Evolutionary conservation across 2,888 invertebrate species (phyloP), one percentile per base, ranked within the genome.

Genomic region (Augiades crinisus): DNA sequence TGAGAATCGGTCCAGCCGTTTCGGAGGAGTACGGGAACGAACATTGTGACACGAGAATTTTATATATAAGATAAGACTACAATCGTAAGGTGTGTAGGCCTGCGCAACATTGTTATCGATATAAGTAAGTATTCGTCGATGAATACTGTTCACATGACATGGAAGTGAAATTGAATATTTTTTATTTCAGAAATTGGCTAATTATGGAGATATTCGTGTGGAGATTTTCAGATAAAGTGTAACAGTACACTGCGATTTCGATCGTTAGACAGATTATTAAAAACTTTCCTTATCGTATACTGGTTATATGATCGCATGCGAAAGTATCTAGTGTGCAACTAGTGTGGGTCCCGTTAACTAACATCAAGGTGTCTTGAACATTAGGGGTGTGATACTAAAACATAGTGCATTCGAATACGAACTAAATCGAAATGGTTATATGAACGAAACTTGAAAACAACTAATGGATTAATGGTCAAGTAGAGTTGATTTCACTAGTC

Each of bases 401-500:
- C 81, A 83, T 82, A 81, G 82, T 82, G 84, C 82, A 86, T 82
- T 82, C 77, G 81, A 82, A 81, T 78, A 83, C 80, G 75, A 83
- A 82, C 80, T 78, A 81, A n/a, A 83, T 78, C 80, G 80, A 81
- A 34, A 34, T 73, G 76, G 77, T 78, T 75, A 75, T 75, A 71
- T 72, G 34, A 81, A 77, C 75, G 68, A 74, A 72, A 59, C 44
- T 68, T 63, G 75, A 75, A 16, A 78, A 81, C 78, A 75, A 77
- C 76, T 80, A 80, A 82, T 82, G 81, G 82, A 82, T 82, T 76
- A 81, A 89, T 84, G 87, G 88, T 87, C 83, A 80, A 83, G 90
- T 90, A 87, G 90, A 90, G 90, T 90, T 90, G 90, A 90, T 89
- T 90, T 88, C 83, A 85, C 86, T 90, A 90, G 90, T 90, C 85